Evolutionary conservation across 2,797 vertebrate genomes (phyloP).

Genomic region (Nyctibius grandis): DNA sequence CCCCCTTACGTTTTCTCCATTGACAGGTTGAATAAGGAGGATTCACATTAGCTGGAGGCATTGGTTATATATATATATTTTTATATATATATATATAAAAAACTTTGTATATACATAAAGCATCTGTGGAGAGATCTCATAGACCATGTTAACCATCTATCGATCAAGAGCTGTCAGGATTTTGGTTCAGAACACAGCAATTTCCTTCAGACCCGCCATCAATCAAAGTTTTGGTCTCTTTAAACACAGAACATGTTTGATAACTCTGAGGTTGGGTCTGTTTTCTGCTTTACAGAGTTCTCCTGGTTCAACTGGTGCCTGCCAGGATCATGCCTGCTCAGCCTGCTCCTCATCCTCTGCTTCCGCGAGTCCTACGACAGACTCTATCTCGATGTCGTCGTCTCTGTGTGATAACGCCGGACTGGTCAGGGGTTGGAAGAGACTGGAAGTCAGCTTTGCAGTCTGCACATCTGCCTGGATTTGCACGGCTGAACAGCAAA

Average conservation of each 20-base stretch:
- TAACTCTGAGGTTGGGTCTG: not conserved
- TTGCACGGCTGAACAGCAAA: slow-evolving; percentile 72
- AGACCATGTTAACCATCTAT: not conserved
- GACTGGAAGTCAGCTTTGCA: slow-evolving; percentile 37
- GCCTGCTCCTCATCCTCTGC: slow-evolving; percentile 91
- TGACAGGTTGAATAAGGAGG: slow-evolving; percentile 21
- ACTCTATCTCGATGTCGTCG: slow-evolving; percentile 96
- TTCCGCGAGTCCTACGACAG: slow-evolving; percentile 98
- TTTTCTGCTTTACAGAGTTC: slow-evolving; percentile 81
- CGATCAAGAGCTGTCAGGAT: not conserved
- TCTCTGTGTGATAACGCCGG: slow-evolving; percentile 81
- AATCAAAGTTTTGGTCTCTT: not conserved
- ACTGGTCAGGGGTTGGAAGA: slow-evolving; percentile 27
- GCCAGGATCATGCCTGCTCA: slow-evolving; percentile 92
- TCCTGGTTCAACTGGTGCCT: slow-evolving; percentile 99
- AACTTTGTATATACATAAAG: not conserved
- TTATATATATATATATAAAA: too few species aligned
- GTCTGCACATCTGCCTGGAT: slow-evolving; percentile 67
- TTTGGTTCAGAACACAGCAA: not conserved
- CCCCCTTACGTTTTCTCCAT: not conserved
- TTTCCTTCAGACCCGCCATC: not conserved
- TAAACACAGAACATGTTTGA: not conserved
- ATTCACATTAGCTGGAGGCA: not conserved
- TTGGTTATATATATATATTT: not conserved
- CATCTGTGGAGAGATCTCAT: not conserved